A percentile compares a stretch with the other conserved stretches of the same genome.
Conservation (phyloP, 2,888 invertebrate genomes). For the Drosophila atripex region DNA sequence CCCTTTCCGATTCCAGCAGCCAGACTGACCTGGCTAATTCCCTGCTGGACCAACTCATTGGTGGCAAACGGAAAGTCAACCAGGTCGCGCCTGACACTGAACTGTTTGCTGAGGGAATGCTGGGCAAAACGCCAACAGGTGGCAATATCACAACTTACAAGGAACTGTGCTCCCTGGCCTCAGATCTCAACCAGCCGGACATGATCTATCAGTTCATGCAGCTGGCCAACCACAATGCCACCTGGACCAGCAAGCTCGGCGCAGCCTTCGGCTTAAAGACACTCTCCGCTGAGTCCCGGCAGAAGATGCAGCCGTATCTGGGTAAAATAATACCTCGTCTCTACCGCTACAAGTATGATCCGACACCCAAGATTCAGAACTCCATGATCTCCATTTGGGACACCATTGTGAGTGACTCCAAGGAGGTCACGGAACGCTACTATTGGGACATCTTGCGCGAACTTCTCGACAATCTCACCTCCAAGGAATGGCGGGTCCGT, state of each 20-base stretch:
- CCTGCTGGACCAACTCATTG: conserved; percentile 92
- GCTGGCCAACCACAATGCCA: conserved; percentile 95
- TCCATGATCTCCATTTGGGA: conserved; percentile 98
- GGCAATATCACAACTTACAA: conserved; percentile 96
- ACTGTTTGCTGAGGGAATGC: conserved; percentile 93
- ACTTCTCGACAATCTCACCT: conserved; percentile 91
- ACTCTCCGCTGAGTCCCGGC: conserved; percentile 92
- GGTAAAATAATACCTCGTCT: conserved; percentile 94
- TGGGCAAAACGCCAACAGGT: conserved; percentile 94
- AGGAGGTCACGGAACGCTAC: conserved; percentile 88
- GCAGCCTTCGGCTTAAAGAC: conserved; percentile 97
- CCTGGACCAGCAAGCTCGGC: conserved; percentile 96
- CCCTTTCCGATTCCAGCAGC: conserved; percentile 89
- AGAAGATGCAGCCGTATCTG: conserved; percentile 91
- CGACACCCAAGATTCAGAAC: conserved; percentile 94
- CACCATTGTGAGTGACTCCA: conserved; percentile 92
- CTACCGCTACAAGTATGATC: conserved; percentile 94
- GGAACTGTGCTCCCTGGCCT: conserved; percentile 96
- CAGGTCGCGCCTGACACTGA: conserved; percentile 93
- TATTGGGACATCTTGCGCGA: conserved; percentile 87
- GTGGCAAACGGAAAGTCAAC: conserved; percentile 89
- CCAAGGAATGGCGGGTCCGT: conserved; percentile 93
- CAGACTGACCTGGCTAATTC: conserved; percentile 90
- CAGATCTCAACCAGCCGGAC: conserved; percentile 97
- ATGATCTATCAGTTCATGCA: conserved; percentile 98